Conservation (phyloP, 2,113 vertebrate genomes). For the Elgaria multicarinata region DNA sequence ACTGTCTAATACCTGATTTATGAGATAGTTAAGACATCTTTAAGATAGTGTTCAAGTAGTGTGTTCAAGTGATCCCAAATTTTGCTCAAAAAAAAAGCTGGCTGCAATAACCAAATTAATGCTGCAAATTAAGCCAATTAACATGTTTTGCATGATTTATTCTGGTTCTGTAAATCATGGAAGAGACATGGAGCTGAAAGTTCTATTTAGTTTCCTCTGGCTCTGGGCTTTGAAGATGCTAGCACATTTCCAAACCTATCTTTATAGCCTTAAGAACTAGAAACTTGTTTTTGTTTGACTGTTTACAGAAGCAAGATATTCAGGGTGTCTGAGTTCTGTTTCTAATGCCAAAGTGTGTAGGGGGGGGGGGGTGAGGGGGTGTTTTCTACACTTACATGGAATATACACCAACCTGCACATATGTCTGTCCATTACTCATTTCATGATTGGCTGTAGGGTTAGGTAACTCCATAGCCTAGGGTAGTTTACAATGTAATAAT, state of each 20-base stretch:
- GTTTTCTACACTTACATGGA: not conserved
- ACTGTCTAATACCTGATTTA: not conserved
- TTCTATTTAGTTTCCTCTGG: not conserved
- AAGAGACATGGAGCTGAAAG: not conserved
- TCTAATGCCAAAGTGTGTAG: not conserved
- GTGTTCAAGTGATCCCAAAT: not conserved
- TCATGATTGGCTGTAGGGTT: conserved; percentile 21
- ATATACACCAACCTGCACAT: not conserved
- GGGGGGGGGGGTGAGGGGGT: too few relatives aligned
- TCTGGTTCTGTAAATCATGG: not conserved
- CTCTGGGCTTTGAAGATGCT: not conserved
- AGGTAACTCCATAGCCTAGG: not conserved
- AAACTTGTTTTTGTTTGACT: not conserved
- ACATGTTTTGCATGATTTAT: not conserved
- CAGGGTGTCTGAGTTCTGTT: not conserved
- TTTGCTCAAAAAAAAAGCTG: not conserved
- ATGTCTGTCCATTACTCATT: not conserved
- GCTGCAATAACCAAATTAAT: too few relatives aligned
- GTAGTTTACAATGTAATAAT: conserved; percentile 35
- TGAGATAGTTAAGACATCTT: not conserved
- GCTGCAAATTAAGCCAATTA: not conserved
- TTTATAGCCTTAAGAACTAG: not conserved
- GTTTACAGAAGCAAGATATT: not conserved
- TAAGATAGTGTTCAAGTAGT: not conserved
- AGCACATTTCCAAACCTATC: not conserved